Conservation (phyloP, 2,797 vertebrate species). For the Tadarida brasiliensis region DNA sequence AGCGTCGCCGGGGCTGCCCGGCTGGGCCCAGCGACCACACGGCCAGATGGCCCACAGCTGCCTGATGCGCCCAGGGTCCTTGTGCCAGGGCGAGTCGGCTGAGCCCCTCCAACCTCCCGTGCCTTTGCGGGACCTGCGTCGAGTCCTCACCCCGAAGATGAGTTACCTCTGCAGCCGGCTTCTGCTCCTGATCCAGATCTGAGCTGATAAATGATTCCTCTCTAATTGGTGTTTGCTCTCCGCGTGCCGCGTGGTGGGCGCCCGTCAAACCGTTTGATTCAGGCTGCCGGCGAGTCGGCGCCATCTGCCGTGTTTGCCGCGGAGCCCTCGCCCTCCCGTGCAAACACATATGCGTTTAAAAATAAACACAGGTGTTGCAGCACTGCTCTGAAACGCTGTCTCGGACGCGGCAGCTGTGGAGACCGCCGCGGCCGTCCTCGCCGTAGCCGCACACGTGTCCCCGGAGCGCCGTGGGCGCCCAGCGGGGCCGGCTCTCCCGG, state of each 20-base stretch:
- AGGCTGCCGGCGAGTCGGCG: neutral
- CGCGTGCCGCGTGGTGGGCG: neutral
- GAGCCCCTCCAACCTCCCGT: neutral
- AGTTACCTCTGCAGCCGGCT: neutral
- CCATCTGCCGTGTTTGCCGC: neutral
- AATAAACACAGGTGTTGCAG: constrained; percentile 70
- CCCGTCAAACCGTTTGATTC: neutral
- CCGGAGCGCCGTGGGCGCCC: neutral
- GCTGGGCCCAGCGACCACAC: fast-evolving
- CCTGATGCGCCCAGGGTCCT: neutral
- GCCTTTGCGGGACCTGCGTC: fast-evolving
- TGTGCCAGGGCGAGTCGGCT: fast-evolving
- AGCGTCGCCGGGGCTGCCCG: neutral
- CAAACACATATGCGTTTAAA: constrained; percentile 58
- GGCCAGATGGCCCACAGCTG: neutral
- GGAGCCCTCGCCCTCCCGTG: neutral
- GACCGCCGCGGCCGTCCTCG: neutral
- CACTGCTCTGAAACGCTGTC: constrained; percentile 14
- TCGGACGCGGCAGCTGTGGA: constrained; percentile 44
- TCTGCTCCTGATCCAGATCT: neutral
- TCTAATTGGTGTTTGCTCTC: neutral
- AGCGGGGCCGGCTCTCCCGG: neutral
- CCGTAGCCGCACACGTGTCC: constrained; percentile 32
- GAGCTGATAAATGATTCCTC: neutral
- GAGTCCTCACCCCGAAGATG: fast-evolving